Evolutionary conservation across 2,797 vertebrate species (phyloP).

Genomic region (Coluber constrictor): DNA sequence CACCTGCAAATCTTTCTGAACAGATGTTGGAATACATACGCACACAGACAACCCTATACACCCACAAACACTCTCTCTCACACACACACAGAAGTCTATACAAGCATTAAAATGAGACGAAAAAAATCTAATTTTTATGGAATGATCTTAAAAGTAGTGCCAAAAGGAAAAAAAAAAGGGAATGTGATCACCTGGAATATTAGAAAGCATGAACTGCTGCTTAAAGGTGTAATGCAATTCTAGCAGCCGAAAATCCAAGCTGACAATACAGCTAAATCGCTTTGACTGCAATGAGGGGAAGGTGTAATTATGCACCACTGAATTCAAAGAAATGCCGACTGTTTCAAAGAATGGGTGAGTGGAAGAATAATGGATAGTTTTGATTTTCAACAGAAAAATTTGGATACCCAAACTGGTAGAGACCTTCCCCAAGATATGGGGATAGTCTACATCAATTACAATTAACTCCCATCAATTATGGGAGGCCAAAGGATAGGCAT

Average conservation of each 20-base stretch:
- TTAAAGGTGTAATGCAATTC: conserved; percentile 1
- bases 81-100: background rate
- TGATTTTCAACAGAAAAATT: conserved; percentile 20
- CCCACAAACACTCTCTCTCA: background rate
- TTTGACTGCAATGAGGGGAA: background rate
- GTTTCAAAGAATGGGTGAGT: conserved; percentile 2
- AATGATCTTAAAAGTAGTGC: background rate
- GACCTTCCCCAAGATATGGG: conserved; percentile 10
- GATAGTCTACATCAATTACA: background rate
- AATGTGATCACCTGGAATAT: background rate
- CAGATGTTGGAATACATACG: background rate
- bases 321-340: conserved; percentile 1
- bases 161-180: background rate
- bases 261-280: conserved; percentile 13
- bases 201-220: background rate
- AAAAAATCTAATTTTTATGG: background rate
- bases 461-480: background rate
- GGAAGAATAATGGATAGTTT: conserved; percentile 5
- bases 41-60: background rate
- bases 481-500: background rate
- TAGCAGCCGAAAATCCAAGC: background rate
- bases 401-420: background rate
- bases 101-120: background rate
- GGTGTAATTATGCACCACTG: conserved; percentile 15
- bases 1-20: background rate